Evolutionary conservation across 1,140 invertebrate species (phyloP), one percentile per base, ranked within the genome.

Genomic region (Drosophila athabasca): DNA sequence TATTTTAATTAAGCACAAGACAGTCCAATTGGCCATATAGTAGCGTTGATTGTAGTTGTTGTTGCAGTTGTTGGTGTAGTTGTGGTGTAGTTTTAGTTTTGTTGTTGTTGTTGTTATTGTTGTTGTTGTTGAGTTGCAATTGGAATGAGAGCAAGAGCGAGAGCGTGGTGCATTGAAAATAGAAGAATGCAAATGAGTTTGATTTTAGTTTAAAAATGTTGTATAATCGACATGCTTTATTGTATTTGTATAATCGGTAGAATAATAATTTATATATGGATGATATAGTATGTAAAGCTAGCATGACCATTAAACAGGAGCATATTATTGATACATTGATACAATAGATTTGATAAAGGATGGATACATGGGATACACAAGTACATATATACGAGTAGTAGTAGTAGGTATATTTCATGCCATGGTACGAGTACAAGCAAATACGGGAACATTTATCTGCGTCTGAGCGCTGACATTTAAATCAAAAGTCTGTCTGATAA

Each of bases 111-210:
- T 80, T 68, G 59, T 74, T 52, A 49, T 53, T 61, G 15, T 51
- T 58, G 15, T 78, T 60, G 44, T 80, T 70, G 60, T 67, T 73
- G 26, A 45, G 7, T 85, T 87, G 82, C 78, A 87, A 70, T 68
- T 78, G 70, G 78, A 31, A 31, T 31, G 31, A 31, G 31, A 31
- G 31, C 13, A 52, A 39, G 35, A 39, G 35, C 76, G 79, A 89
- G 79, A 77, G 77, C 76, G 78, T 79, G 55, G 82, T 82, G 78
- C 74, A 82, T 84, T 83, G 79, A 75, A 79, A 91, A 58, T 83
- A 87, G 81, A 76, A 87, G 79, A 90, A 79, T 76, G 80, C 79
- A 89, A 81, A 83, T 82, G 78, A 94, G 94, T 94, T 94, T 94
- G 93, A 92, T 83, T 92, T 94, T 70, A 93, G 93, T 90, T 93